A percentile compares a stretch with the other conserved stretches of the same genome.
Conservation (phyloP, 2,888 invertebrate genomes). For the Lasioglossum pauxillum region DNA sequence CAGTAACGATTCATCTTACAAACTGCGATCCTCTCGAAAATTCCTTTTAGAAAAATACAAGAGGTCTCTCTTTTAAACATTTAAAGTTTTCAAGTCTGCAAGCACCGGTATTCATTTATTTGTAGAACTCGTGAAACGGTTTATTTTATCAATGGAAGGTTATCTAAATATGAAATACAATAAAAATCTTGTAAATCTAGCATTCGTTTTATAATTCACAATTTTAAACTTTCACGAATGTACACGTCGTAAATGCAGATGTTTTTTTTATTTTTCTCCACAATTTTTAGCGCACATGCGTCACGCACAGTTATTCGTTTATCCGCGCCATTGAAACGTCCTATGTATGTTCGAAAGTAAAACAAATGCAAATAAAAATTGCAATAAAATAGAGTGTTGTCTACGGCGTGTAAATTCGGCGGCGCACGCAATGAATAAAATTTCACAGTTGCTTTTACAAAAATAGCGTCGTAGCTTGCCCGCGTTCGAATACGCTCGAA, state of each 20-base stretch:
- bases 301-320: neutral
- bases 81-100: neutral
- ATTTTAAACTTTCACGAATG: neutral
- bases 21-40: neutral
- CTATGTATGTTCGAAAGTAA: neutral
- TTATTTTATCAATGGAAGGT: neutral
- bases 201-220: neutral
- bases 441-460: conserved; percentile 38
- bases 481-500: conserved; percentile 20
- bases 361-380: conserved; percentile 22
- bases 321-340: neutral
- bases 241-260: neutral
- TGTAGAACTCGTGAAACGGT: neutral
- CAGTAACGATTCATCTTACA: neutral
- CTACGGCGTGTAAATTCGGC: conserved; percentile 8
- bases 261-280: neutral
- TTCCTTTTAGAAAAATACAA: neutral
- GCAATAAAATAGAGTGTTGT: conserved; percentile 29
- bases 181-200: neutral
- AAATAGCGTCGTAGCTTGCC: conserved; percentile 10
- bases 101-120: neutral
- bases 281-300: neutral
- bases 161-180: neutral
- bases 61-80: neutral
- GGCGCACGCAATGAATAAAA: conserved; percentile 39